These are phyloP conservation scores for Phaethon lepturus DNA, from an alignment of 2,113 vertebrate species.

Conservation along the genomic window DNA sequence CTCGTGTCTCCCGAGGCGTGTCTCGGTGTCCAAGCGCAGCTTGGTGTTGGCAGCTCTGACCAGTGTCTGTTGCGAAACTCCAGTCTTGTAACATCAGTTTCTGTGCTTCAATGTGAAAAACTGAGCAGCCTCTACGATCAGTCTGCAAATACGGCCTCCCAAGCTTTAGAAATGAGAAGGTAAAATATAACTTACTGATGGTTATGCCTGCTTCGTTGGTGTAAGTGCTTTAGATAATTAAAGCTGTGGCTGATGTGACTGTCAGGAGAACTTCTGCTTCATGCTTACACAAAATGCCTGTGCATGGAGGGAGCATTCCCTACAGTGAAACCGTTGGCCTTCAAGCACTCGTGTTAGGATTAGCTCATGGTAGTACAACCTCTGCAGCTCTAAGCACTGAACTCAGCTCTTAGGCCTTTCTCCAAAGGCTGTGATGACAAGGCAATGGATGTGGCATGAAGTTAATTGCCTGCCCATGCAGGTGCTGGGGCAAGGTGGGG, in stretches of 20 bases:
- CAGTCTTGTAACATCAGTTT: fast-evolving
- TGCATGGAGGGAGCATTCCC: not conserved
- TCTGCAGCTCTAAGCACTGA: not conserved
- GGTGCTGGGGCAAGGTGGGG: fast-evolving
- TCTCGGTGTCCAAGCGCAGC: not conserved
- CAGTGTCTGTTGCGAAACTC: not conserved
- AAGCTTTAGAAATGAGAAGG: not conserved
- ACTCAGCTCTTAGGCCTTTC: not conserved
- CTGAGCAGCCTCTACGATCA: not conserved
- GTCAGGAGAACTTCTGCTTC: not conserved
- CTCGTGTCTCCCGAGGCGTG: fast-evolving
- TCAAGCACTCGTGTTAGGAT: not conserved
- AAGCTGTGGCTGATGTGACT: not conserved
- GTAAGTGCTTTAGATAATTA: not conserved
- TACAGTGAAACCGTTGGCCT: not conserved
- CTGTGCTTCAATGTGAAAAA: not conserved
- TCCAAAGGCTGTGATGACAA: not conserved
- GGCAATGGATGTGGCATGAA: not conserved
- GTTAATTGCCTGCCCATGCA: not conserved
- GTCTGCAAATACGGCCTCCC: not conserved
- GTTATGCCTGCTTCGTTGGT: not conserved
- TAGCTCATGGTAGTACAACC: not conserved
- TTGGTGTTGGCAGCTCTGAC: not conserved
- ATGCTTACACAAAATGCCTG: not conserved
- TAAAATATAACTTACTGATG: not conserved